Evolutionary conservation across 2,888 invertebrate species (phyloP), one percentile per base, ranked within the genome.

Genomic region (Hipparchia sbordonii): DNA sequence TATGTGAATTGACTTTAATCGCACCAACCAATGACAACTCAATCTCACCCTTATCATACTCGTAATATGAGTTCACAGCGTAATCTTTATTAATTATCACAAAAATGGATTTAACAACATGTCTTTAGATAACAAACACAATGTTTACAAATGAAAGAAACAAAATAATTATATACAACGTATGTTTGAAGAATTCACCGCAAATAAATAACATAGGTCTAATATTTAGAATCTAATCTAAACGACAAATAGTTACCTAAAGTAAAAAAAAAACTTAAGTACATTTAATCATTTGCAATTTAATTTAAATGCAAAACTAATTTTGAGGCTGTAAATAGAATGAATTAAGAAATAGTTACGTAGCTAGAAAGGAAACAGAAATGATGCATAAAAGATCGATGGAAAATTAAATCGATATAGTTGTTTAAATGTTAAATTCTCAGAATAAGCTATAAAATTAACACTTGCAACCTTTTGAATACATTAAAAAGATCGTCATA

Each of bases 1-100:
- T 61, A 48, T 10, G 46, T 23, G 63, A 63, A 63, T 63, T 63
- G 63, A 48, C 48, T 51, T 63, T 51, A 13, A 48, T 63, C 23
- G 46, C 23, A 23, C 13, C 56, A 12, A 52, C 4, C 59, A 59
- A 33, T 10, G 10, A 9, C 39, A 59, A 59, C 9, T 10, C 4
- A 59, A 23, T 23, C 23, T 23, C 23, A 23, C 57, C 23, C 57
- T 23, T 33, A 39, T 39, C 39, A 39, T 39, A 39, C 39, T 39
- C 39, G 39, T 39, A 39, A 39, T 39, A 39, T 39, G 39, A 39
- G 39, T 39, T 39, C 39, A 39, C 39, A 23, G 23, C 46, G 6
- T 48, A 48, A 48, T 48, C 48, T 48, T 48, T 59, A 39, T 39
- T 10, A 33, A 33, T 33, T 10, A 59, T 59, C 59, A 59, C 59